Percentiles rank a stretch among this genome's conserved stretches.
Evolutionary conservation across 2,797 vertebrate genomes (phyloP).

Genomic region (Lophotriccus pileatus): DNA sequence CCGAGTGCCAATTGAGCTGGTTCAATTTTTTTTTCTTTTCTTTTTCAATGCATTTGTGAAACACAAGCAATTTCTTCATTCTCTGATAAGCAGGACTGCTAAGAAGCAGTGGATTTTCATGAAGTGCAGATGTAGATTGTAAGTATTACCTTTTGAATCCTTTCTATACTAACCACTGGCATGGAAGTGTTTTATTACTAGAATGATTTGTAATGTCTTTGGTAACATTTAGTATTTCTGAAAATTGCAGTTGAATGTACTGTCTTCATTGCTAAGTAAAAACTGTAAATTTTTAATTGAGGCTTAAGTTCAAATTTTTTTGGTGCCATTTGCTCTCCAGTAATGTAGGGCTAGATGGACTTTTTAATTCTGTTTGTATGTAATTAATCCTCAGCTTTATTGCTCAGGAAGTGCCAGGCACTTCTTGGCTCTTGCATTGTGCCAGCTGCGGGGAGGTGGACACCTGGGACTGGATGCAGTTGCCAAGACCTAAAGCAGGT

Average conservation of each 20-base stretch:
- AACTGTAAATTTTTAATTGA: neutral
- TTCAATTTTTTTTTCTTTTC: neutral
- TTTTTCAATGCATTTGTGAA: neutral
- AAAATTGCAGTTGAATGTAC: neutral
- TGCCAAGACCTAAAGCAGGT: neutral
- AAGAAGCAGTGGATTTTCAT: neutral
- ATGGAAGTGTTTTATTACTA: neutral
- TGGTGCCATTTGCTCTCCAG: neutral
- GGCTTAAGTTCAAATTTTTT: neutral
- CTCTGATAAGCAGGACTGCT: neutral
- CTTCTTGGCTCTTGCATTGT: fast-evolving
- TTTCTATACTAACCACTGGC: neutral
- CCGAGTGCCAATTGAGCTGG: neutral
- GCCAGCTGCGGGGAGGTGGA: neutral
- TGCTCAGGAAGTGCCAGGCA: neutral
- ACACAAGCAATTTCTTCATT: neutral
- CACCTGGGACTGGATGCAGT: neutral
- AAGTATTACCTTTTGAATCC: neutral
- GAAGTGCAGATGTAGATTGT: neutral
- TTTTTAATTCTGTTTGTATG: neutral
- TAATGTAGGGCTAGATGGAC: neutral
- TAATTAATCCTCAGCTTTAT: neutral
- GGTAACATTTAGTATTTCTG: neutral
- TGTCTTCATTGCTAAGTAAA: neutral
- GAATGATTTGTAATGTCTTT: neutral